phyloP scores from a whole-genome alignment of 35 echinoderm and acorn worm genomes.

The Chiridota heheva region DNA sequence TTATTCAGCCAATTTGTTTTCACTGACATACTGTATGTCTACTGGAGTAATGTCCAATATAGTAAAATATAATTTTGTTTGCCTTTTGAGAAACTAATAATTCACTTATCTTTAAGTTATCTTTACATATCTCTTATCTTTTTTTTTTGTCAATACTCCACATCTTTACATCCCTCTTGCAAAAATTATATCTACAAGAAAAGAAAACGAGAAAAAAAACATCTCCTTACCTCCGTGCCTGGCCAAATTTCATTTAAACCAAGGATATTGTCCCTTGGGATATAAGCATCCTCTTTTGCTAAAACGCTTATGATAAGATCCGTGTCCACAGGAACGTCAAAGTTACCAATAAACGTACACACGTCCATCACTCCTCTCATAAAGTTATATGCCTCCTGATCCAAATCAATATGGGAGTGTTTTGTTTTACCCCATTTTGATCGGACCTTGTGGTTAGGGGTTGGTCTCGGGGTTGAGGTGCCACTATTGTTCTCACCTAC shows the following conservation, averaged over 20 bases:
- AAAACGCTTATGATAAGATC: slow-evolving; percentile 59
- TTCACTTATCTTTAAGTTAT: too few species aligned
- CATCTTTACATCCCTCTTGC: neutral
- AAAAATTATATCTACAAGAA: neutral
- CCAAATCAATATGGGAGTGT: too few species aligned
- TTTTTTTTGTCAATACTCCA: neutral
- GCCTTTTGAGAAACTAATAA: neutral
- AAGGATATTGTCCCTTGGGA: slow-evolving; percentile 68
- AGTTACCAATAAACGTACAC: slow-evolving; percentile 84
- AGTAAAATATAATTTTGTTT: neutral
- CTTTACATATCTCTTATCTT: too few species aligned
- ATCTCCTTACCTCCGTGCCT: slow-evolving; percentile 61
- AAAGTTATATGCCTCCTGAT: slow-evolving; percentile 67
- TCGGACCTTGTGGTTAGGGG: too few species aligned
- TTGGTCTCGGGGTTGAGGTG: too few species aligned
- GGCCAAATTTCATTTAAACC: slow-evolving; percentile 78
- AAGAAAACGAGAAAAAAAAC: neutral
- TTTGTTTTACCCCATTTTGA: too few species aligned
- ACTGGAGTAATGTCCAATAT: neutral
- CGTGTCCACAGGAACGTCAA: slow-evolving; percentile 69
- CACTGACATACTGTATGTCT: too few species aligned
- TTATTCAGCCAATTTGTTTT: too few species aligned
- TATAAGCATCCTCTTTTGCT: slow-evolving; percentile 74
- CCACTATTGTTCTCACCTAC: too few species aligned
- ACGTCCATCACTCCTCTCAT: slow-evolving; percentile 94